Conservation (phyloP, 64 coral and sea anemone genomes). For the Montipora cactus region DNA sequence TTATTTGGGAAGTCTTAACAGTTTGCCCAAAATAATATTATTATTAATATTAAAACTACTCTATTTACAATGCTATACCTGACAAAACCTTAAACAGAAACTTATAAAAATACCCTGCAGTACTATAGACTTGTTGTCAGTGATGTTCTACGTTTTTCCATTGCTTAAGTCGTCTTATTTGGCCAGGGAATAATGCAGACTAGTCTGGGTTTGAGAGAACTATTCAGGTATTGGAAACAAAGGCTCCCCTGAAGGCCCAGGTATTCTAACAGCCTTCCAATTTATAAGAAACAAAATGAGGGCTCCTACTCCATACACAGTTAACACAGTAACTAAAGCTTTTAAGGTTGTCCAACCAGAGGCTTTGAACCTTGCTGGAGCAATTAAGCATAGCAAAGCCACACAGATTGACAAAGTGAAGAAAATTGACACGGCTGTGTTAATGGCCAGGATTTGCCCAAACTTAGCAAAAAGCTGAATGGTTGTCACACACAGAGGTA, state of each 20-base stretch:
- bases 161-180: too few species aligned
- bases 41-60: not conserved
- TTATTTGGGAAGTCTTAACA: too few species aligned
- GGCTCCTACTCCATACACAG: conserved; percentile 26
- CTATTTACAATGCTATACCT: not conserved
- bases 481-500: conserved; percentile 87
- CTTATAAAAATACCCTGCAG: not conserved
- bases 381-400: conserved; percentile 78
- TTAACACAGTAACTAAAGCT: conserved; percentile 42
- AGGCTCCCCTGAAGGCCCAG: conserved; percentile 76
- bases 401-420: conserved; percentile 89
- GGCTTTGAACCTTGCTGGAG: conserved; percentile 71
- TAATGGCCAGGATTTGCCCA: conserved; percentile 94
- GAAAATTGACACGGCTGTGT: conserved; percentile 88
- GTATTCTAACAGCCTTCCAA: conserved; percentile 55
- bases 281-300: conserved; percentile 65
- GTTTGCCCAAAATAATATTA: too few species aligned
- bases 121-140: not conserved
- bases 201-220: not conserved
- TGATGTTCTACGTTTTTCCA: too few species aligned
- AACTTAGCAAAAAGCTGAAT: conserved; percentile 97
- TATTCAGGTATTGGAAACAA: conserved; percentile 38
- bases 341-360: conserved; percentile 15
- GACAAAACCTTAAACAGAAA: not conserved
- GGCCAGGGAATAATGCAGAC: too few species aligned